A percentile compares a stretch with the other conserved stretches of the same genome.
Evolutionary conservation across 2,797 vertebrate genomes (phyloP).

Genomic region (Crocidura indochinensis): DNA sequence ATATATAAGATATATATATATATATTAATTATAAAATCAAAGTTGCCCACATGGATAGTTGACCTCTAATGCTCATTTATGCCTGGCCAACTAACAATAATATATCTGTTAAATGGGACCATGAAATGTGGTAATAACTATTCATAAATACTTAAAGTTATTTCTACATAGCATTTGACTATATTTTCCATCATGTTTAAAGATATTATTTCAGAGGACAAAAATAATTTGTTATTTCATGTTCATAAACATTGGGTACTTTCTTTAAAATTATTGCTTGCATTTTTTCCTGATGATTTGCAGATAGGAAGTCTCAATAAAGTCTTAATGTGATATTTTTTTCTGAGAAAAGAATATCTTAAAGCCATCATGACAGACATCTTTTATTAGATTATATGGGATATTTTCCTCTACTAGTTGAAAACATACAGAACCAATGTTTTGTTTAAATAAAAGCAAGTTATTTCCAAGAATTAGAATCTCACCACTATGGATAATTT

Average conservation of each 20-base stretch:
- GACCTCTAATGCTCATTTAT: too few species aligned
- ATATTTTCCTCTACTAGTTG: not conserved
- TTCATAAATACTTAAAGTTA: not conserved
- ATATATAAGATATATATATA: not conserved
- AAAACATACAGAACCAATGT: not conserved
- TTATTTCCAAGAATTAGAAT: not conserved
- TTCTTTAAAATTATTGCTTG: not conserved
- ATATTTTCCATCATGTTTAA: not conserved
- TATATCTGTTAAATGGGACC: not conserved
- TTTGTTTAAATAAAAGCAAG: constrained; percentile 11
- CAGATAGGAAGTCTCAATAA: not conserved
- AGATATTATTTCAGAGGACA: not conserved
- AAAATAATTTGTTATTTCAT: constrained; percentile 7
- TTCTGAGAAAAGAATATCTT: constrained; percentile 53
- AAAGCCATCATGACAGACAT: constrained; percentile 55
- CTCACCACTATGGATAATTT: not conserved
- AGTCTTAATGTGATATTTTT: not conserved
- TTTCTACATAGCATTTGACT: not conserved
- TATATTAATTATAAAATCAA: not conserved
- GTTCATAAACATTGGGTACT: not conserved
- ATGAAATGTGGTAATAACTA: rapidly evolving
- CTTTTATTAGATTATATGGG: constrained; percentile 39
- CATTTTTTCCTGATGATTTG: not conserved
- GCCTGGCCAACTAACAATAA: too few species aligned
- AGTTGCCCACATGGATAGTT: too few species aligned